Base-by-base conservation (phyloP, 1,140 invertebrate genomes). In the Drosophila saltans region DNA sequence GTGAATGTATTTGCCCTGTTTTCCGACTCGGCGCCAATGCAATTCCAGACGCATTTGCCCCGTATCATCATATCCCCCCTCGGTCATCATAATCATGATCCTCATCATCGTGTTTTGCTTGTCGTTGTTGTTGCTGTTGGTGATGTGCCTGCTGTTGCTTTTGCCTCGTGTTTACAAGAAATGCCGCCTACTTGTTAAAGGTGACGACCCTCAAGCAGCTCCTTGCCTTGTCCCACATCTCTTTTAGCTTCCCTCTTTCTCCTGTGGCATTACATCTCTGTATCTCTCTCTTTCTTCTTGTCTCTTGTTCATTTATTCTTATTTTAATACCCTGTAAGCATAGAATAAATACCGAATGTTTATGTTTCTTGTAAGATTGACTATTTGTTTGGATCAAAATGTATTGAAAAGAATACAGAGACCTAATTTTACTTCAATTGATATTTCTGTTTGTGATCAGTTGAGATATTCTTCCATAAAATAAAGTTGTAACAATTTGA, bases 131-230 rank as follows among this genome's bases (percentile, higher is more conserved):
- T 40, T 30, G 28, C 4, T 30, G 28, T 30, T 30, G 28, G 16
- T 57, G 72, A 10, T 69, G 55, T 52, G 69, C 57, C 43, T 58
- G 45, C 61, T 67, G 33, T 36, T 36, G 33, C 33, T 41, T 63
- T 64, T 78, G 74, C 64, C 59, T 65, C 60, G 71, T 86, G 82
- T 86, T 83, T 83, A 86, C 82, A 86, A 70, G 83, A 67, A 52
- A 75, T 75, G 66, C 77, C 77, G 83, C 83, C 82, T 83, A 82
- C 82, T 78, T 86, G 84, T 65, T 86, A 80, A 81, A 88, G 82
- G 82, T 86, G 83, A 74, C 65, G 80, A 86, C 80, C 80, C 71
- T 52, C 67, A 70, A 81, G 71, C 75, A 48, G 78, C 65, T 61
- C 66, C 65, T 60, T 61, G 65, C 75, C 58, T 70, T 81, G 67